phyloP scores from a whole-genome alignment of 92 coral and sea anemone species.

The Anthopleura xanthogrammica region DNA sequence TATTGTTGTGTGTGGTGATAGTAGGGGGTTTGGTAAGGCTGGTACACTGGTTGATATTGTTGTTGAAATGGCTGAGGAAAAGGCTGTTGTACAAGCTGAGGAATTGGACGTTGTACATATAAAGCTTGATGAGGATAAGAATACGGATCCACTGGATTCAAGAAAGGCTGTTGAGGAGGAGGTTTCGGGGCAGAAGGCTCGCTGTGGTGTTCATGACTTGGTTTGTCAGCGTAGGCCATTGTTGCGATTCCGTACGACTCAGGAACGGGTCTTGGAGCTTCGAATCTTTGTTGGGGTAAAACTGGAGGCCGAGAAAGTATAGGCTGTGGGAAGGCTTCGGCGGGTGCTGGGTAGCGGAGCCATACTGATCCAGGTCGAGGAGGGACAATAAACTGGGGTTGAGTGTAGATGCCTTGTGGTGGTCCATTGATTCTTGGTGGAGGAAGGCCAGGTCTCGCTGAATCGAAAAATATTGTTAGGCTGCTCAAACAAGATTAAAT shows the following conservation, averaged over 20 bases:
- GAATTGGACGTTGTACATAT: neutral
- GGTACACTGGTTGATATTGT: neutral
- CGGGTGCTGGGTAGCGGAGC: conserved; percentile 11
- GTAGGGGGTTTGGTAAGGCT: neutral
- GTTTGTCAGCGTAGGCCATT: neutral
- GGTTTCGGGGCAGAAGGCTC: neutral
- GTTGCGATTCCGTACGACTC: neutral
- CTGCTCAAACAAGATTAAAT: neutral
- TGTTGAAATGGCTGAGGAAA: neutral
- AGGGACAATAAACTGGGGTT: neutral
- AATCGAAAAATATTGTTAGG: neutral
- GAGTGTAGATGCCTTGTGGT: neutral
- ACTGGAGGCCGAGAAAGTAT: conserved; percentile 12
- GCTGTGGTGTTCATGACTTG: neutral
- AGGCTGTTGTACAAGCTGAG: neutral
- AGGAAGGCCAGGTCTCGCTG: neutral
- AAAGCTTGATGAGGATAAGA: neutral
- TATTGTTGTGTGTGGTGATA: neutral
- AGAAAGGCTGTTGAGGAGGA: neutral
- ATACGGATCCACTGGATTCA: neutral
- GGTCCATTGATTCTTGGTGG: neutral
- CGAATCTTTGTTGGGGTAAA: conserved; percentile 13
- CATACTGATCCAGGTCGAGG: conserved; percentile 22
- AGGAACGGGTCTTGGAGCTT: conserved; percentile 21
- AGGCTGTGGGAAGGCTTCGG: conserved; percentile 17